phyloP scores from a whole-genome alignment of 2,113 vertebrate genomes.

The Oreochromis niloticus region DNA sequence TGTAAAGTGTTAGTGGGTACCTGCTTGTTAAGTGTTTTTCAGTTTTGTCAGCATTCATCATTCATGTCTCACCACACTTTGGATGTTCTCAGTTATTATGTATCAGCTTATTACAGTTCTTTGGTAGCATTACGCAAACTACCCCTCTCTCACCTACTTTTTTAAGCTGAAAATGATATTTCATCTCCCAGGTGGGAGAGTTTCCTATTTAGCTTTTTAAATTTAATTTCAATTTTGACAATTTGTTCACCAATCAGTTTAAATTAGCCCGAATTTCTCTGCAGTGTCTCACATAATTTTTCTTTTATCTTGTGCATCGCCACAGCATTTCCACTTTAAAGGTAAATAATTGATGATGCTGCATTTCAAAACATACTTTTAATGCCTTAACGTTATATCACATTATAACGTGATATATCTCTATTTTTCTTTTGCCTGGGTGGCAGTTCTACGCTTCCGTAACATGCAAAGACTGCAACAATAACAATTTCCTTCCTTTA shows the following conservation, averaged over 20 bases:
- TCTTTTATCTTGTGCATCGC: background rate
- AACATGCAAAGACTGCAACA: background rate
- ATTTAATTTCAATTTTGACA: background rate
- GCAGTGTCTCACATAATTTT: background rate
- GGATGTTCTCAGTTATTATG: background rate
- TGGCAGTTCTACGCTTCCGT: background rate
- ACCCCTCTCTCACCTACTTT: background rate
- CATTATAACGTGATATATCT: background rate
- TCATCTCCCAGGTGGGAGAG: background rate
- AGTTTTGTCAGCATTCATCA: background rate
- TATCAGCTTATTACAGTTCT: background rate
- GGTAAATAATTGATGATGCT: background rate
- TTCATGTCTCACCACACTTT: background rate
- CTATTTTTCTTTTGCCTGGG: background rate
- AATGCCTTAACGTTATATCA: background rate
- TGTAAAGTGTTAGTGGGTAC: background rate
- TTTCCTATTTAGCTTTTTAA: background rate
- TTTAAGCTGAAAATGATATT: background rate
- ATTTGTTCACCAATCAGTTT: background rate
- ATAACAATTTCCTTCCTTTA: background rate
- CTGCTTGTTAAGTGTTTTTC: background rate
- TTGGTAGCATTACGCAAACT: background rate
- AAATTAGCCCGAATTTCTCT: background rate
- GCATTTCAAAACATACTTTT: background rate
- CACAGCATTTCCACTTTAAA: background rate